Evolutionary conservation across 2,888 invertebrate genomes (phyloP), one percentile per base, ranked within the genome.

Genomic region (Cenopis cana): DNA sequence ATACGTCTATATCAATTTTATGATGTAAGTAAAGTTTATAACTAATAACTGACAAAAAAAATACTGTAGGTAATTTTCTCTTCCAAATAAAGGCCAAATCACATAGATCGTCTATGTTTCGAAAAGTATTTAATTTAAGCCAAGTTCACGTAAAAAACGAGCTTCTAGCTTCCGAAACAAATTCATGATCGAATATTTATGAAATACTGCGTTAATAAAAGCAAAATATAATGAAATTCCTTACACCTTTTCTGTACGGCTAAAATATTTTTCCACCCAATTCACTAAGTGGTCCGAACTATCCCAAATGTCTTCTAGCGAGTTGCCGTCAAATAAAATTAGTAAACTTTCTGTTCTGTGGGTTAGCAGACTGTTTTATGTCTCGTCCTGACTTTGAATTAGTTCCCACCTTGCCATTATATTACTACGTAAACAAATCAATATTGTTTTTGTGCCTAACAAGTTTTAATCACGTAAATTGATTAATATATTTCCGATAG

Each of bases 301-400:
- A 20, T 59, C 50, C 50, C 20, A 24, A 67, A 66, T 57, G 38
- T 57, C 36, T 38, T 55, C 49, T 11, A 69, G 64, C 9, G 18
- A 54, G 46, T n/a, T 57, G 52, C 52, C 49, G 17, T 55, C 52
- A 65, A 65, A 59, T 59, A 70, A 65, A 64, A 70, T 59, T 59
- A 65, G 65, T 59, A 11, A 70, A 59, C 52, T 69, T 65, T 33
- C 49, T 55, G 5, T 29, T 36, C 24, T 52, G 29, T 18, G 33
- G 52, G 64, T 38, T 52, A 57, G 36, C 29, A 52, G 57, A 24
- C 29, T 36, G 46, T 68, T 56, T 59, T 41, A 59, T 52, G 41
- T 20, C 49, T 24, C 11, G 9, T 41, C 14, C 29, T 18, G 41
- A 52, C 52, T 57, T 54, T 41, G 41, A 52, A 24, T 10, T 50